A percentile compares a stretch with the other conserved stretches of the same genome.
phyloP scores from a whole-genome alignment of 2,888 invertebrate genomes.

The Gymnosoma rotundatum region DNA sequence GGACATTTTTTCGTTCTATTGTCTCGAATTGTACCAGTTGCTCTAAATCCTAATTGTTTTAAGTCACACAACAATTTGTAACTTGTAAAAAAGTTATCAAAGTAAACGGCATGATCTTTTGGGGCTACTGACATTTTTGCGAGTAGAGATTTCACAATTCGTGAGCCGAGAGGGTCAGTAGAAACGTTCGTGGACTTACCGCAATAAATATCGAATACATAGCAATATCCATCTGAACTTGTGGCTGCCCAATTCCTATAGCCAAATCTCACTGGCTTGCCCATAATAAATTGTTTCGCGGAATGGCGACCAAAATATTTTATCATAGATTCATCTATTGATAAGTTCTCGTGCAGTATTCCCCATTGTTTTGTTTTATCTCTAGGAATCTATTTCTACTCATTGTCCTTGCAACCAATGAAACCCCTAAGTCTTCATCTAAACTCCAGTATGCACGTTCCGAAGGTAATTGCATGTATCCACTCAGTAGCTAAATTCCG shows the following conservation, averaged over 20 bases:
- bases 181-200: background rate
- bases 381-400: no score
- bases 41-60: background rate
- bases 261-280: no score
- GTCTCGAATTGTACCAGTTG: background rate
- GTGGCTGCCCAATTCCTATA: no score
- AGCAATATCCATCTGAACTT: background rate
- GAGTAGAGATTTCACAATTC: no score
- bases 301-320: background rate
- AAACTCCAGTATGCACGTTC: slow-evolving; percentile 32
- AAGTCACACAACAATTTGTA: background rate
- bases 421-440: slow-evolving; percentile 30
- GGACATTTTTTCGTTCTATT: slow-evolving; percentile 14
- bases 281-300: no score
- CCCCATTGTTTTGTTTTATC: no score
- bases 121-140: background rate
- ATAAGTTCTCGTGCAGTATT: no score
- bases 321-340: background rate
- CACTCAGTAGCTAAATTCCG: background rate
- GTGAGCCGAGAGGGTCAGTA: no score
- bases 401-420: slow-evolving; percentile 19
- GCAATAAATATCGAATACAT: background rate
- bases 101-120: no score
- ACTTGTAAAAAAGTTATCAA: no score
- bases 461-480: slow-evolving; percentile 11